phyloP scores from a whole-genome alignment of 2,113 vertebrate genomes.

The Saccopteryx bilineata region DNA sequence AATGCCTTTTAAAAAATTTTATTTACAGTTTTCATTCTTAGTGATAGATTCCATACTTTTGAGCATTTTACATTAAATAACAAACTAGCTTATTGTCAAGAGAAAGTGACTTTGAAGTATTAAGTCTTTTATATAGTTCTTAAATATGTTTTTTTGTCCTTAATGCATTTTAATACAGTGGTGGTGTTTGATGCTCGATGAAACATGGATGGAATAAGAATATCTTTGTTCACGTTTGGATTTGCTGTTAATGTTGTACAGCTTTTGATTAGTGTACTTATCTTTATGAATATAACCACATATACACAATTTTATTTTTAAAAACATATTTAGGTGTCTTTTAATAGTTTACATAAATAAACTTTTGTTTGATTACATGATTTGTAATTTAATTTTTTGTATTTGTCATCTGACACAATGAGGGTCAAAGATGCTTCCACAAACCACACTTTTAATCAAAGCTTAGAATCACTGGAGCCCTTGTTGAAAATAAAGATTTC shows the following conservation, averaged over 20 bases:
- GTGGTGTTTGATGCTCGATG: constrained; percentile 93
- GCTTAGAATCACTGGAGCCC: too few relatives aligned
- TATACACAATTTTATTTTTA: constrained; percentile 49
- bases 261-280: constrained; percentile 62
- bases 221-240: background rate
- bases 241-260: constrained; percentile 52
- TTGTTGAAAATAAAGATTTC: too few relatives aligned
- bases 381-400: too few relatives aligned
- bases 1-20: background rate
- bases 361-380: too few relatives aligned
- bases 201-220: constrained; percentile 74
- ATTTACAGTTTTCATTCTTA: background rate
- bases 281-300: constrained; percentile 38
- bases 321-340: constrained; percentile 61
- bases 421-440: too few relatives aligned
- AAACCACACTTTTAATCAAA: too few relatives aligned
- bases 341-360: background rate
- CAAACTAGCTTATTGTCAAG: constrained; percentile 10
- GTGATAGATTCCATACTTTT: background rate
- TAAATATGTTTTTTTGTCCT: constrained; percentile 67
- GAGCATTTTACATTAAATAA: constrained; percentile 37
- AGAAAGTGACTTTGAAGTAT: constrained; percentile 37
- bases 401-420: too few relatives aligned
- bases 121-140: background rate
- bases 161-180: constrained; percentile 84